Conservation (phyloP, 2,797 vertebrate genomes). For the Gallinago stenura region DNA sequence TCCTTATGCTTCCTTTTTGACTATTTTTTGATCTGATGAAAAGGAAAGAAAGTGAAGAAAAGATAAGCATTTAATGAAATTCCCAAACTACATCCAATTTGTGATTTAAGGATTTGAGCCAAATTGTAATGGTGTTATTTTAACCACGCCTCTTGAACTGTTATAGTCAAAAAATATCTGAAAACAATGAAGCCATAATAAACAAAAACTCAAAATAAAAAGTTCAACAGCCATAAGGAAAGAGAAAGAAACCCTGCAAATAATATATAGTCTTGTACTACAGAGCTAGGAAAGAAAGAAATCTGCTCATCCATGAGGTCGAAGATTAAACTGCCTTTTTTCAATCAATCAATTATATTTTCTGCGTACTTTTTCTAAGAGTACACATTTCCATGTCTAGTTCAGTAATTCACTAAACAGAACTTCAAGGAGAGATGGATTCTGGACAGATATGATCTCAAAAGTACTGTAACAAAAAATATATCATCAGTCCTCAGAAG, state of each 20-base stretch:
- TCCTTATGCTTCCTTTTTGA: neutral
- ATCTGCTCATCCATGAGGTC: neutral
- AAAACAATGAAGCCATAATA: neutral
- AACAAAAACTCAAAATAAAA: neutral
- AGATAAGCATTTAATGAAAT: neutral
- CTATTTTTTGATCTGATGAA: neutral
- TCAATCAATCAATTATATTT: neutral
- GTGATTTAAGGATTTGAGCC: neutral
- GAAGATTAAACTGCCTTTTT: neutral
- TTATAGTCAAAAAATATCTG: neutral
- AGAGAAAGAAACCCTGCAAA: neutral
- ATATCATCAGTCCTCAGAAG: neutral
- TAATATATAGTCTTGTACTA: neutral
- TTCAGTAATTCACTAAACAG: neutral
- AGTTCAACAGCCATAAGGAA: neutral
- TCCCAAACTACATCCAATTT: neutral
- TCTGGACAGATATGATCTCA: accelerated
- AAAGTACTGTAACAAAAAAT: neutral
- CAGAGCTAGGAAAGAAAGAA: neutral
- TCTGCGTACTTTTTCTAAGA: neutral
- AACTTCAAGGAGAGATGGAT: neutral
- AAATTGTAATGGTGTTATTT: neutral
- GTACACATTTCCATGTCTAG: neutral
- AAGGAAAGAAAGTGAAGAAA: neutral
- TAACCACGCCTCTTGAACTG: neutral